phyloP scores from a whole-genome alignment of 1,140 invertebrate species.

The Hetaerina americana region DNA sequence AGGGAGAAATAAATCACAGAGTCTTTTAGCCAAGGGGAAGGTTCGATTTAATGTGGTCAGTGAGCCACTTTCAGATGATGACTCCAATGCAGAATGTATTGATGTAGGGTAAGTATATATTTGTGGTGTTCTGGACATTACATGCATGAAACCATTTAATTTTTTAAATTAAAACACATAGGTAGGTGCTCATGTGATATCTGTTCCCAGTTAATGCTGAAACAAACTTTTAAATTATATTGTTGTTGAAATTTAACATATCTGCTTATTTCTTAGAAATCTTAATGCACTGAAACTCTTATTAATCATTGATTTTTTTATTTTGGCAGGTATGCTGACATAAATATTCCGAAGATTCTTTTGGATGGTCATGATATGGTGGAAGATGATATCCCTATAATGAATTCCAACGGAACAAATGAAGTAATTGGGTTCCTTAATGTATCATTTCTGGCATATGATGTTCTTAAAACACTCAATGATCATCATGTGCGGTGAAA shows the following conservation, averaged over 20 bases:
- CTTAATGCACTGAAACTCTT: too few relatives aligned
- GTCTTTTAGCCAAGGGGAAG: not conserved
- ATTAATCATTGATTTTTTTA: too few relatives aligned
- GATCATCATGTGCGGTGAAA: not conserved
- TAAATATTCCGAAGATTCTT: not conserved
- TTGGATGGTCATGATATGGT: not conserved
- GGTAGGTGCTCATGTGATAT: too few relatives aligned
- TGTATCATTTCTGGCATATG: not conserved
- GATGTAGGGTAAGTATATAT: not conserved
- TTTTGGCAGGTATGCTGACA: not conserved
- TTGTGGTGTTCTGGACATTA: too few relatives aligned
- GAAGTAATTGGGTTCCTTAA: not conserved
- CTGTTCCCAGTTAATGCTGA: too few relatives aligned
- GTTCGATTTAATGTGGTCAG: not conserved
- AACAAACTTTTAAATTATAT: too few relatives aligned
- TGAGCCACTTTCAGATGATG: not conserved
- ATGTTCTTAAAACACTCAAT: not conserved
- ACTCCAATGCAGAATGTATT: not conserved
- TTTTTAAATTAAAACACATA: too few relatives aligned
- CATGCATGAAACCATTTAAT: too few relatives aligned
- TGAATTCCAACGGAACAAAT: not conserved
- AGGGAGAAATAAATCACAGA: not conserved
- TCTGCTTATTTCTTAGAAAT: too few relatives aligned
- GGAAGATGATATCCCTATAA: not conserved
- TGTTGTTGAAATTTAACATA: too few relatives aligned